These are phyloP conservation scores for Botia almorhae DNA, from an alignment of 2,797 vertebrate genomes.

Conservation along the genomic window DNA sequence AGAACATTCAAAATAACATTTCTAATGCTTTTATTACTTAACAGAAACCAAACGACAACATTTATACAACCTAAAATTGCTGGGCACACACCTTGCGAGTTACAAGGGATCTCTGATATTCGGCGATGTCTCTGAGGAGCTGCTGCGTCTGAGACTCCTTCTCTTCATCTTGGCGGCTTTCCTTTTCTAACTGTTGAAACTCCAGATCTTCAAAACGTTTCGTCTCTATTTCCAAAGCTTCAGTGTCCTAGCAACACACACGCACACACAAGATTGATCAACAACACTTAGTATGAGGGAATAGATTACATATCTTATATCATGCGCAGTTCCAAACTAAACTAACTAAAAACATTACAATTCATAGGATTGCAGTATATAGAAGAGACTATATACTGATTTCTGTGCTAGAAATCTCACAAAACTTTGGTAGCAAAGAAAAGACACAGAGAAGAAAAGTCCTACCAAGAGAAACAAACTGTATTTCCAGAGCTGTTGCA, in stretches of 20 bases:
- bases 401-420: neutral
- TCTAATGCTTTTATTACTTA: conserved; percentile 73
- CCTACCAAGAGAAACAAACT: conserved; percentile 31
- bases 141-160: conserved; percentile 87
- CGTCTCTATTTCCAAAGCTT: conserved; percentile 81
- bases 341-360: neutral
- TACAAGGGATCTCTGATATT: conserved; percentile 87
- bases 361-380: neutral
- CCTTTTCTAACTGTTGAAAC: conserved; percentile 91
- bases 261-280: neutral
- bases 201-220: conserved; percentile 91
- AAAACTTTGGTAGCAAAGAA: conserved; percentile 56
- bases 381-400: neutral
- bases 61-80: no score
- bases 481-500: conserved; percentile 30
- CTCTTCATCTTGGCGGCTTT: conserved; percentile 89
- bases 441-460: conserved; percentile 20
- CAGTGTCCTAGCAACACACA: conserved; percentile 77
- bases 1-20: conserved; percentile 1
- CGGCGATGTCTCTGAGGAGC: conserved; percentile 86
- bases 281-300: neutral
- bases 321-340: conserved; percentile 12
- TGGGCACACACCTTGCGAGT: conserved; percentile 84
- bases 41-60: no score
- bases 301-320: neutral